phyloP scores from a whole-genome alignment of 2,888 invertebrate genomes.

The Drosophila pegasa region DNA sequence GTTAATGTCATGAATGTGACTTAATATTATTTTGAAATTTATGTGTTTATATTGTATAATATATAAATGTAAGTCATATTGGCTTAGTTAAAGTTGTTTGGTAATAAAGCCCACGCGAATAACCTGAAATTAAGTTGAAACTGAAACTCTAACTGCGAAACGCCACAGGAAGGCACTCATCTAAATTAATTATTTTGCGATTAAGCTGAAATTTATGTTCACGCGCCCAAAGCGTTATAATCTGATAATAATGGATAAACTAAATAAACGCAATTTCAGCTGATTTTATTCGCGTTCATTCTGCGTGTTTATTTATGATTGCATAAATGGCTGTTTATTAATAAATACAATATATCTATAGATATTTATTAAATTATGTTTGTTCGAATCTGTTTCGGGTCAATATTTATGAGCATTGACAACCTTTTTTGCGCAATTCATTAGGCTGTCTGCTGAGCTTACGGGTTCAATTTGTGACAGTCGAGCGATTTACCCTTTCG shows the following conservation, averaged over 20 bases:
- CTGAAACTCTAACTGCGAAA: not conserved
- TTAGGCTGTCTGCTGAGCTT: conserved; percentile 29
- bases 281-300: conserved; percentile 6
- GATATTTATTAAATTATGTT: conserved; percentile 12
- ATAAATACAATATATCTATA: conserved; percentile 1
- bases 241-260: conserved; percentile 10
- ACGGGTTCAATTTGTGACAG: conserved; percentile 44
- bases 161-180: not conserved
- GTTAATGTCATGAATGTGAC: not conserved
- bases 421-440: conserved; percentile 52
- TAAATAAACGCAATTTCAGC: conserved; percentile 11
- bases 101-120: no score
- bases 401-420: conserved; percentile 27
- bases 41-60: not conserved
- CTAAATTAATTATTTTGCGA: conserved; percentile 38
- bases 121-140: not conserved
- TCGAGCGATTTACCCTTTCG: conserved; percentile 26
- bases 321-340: conserved; percentile 2
- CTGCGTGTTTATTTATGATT: conserved; percentile 23
- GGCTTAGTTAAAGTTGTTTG: not conserved
- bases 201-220: conserved; percentile 40
- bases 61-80: not conserved
- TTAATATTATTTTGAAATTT: not conserved
- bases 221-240: conserved; percentile 35
- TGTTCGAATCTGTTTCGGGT: conserved; percentile 15